phyloP scores from a whole-genome alignment of 2,113 vertebrate genomes.

The Oreochromis niloticus region DNA sequence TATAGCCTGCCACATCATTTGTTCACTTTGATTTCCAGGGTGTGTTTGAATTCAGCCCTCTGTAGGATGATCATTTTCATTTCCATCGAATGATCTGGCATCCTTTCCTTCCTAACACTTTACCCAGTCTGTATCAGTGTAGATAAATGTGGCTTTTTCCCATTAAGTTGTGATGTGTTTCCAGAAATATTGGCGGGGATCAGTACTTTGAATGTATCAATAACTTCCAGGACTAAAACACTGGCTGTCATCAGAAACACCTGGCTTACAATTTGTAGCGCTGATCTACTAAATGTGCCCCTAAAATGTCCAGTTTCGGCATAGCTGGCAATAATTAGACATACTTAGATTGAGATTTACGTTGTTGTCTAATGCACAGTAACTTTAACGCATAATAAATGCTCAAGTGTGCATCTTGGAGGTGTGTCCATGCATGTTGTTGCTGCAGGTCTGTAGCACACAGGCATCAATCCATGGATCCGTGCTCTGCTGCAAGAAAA shows the following conservation, averaged over 20 bases:
- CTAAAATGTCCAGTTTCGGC: accelerated
- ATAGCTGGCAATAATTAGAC: not conserved
- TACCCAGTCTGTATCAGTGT: not conserved
- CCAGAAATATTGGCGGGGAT: not conserved
- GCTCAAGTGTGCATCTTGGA: not conserved
- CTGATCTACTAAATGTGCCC: not conserved
- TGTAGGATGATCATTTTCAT: not conserved
- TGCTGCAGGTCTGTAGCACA: not conserved
- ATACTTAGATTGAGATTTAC: not conserved
- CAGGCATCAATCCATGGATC: not conserved
- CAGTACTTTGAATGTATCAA: not conserved
- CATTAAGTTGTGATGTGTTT: not conserved
- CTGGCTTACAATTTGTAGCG: not conserved
- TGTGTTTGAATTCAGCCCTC: not conserved
- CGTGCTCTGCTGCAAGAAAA: not conserved
- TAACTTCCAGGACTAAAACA: not conserved
- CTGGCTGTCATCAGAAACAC: not conserved
- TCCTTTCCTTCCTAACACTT: not conserved
- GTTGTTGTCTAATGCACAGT: not conserved
- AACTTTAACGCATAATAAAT: not conserved
- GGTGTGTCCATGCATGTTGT: not conserved
- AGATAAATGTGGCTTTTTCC: not conserved
- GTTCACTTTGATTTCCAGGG: not conserved
- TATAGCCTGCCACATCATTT: not conserved
- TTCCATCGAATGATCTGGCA: not conserved